Evolutionary conservation across 1,140 invertebrate species (phyloP).

Genomic region (Drosophila albomicans): DNA sequence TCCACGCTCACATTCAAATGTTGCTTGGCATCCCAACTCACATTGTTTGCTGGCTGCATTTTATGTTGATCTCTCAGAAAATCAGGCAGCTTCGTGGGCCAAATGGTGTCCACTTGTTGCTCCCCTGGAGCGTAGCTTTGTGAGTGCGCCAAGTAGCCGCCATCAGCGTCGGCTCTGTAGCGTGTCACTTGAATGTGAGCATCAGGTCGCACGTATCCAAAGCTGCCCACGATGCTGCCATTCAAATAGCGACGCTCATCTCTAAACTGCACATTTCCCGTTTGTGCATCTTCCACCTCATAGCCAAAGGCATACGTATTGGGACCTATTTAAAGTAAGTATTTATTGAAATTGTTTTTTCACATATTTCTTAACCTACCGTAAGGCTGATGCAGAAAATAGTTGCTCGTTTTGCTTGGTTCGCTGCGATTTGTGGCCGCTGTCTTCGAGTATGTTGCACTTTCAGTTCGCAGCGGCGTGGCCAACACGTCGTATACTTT

Average conservation of each 20-base stretch:
- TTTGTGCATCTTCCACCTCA: slow-evolving; percentile 87
- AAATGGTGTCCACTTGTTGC: slow-evolving; percentile 35
- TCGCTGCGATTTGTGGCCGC: slow-evolving; percentile 23
- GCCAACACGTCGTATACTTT: slow-evolving; percentile 70
- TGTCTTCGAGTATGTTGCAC: slow-evolving; percentile 47
- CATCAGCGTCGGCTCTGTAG: slow-evolving; percentile 87
- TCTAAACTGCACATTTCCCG: slow-evolving; percentile 88
- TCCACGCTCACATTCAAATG: slow-evolving; percentile 74
- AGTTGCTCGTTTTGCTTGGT: slow-evolving; percentile 58
- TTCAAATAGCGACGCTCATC: slow-evolving; percentile 88
- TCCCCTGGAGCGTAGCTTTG: slow-evolving; percentile 62
- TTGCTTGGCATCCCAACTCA: slow-evolving; percentile 66
- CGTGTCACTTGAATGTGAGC: slow-evolving; percentile 86
- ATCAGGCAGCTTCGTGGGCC: slow-evolving; percentile 67
- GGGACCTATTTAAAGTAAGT: slow-evolving; percentile 83
- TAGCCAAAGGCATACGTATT: slow-evolving; percentile 90
- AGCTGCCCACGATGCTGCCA: slow-evolving; percentile 89
- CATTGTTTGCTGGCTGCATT: slow-evolving; percentile 25
- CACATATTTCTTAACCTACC: slow-evolving; percentile 55
- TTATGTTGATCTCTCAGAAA: slow-evolving; percentile 40
- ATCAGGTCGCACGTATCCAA: slow-evolving; percentile 88
- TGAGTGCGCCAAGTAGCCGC: slow-evolving; percentile 85
- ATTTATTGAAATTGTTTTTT: background rate
- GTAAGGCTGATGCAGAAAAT: slow-evolving; percentile 73
- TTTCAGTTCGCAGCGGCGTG: slow-evolving; percentile 27